Base-by-base conservation (phyloP, 1,140 invertebrate species). In the Pseudomyrmex dendroicus region DNA sequence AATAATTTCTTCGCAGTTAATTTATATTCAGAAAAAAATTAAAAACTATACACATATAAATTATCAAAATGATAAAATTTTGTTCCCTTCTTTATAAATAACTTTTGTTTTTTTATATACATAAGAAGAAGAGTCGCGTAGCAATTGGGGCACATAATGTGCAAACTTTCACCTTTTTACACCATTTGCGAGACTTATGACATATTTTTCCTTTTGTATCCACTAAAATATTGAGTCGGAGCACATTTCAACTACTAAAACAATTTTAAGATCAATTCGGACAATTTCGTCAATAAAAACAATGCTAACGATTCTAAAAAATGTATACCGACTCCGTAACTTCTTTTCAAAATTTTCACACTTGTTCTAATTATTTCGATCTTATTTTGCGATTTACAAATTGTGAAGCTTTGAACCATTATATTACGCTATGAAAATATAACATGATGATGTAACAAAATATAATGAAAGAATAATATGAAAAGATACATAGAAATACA, bases 211-310 rank as follows among this genome's bases (percentile, higher is more conserved):
- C 15, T 63, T 74, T 64, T 5, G 2, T 52, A 50, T 3, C 35
- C 2, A 74, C 9, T 74, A 1, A 63, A 63, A 63, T 74, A 74
- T 74, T 63, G 52, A 74, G 15, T 74, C 10, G 48, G 0, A 35
- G 0, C 35, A 35, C 57, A 22, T 20, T 74, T 64, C 25, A 17
- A 50, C 0, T n/a, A 8, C n/a, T 9, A n/a, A 12, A 7, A 4
- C 10, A 7, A 35, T 35, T 35, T 35, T 35, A 35, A 35, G 35
- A 35, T 35, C 5, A 35, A 35, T 35, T 17, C 25, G 20, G 4
- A 17, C 17, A 64, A 13, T 52, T 50, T 74, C 15, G 20, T 22
- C 15, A 35, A 12, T 10, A 25, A 20, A 50, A 48, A n/a, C 17
- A 74, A 50, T 46, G 5, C 22, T 50, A n/a, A 64, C 13, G 46